Evolutionary conservation across 2,113 vertebrate species (phyloP), one percentile per base, ranked within the genome.

Genomic region (Rynchops niger): DNA sequence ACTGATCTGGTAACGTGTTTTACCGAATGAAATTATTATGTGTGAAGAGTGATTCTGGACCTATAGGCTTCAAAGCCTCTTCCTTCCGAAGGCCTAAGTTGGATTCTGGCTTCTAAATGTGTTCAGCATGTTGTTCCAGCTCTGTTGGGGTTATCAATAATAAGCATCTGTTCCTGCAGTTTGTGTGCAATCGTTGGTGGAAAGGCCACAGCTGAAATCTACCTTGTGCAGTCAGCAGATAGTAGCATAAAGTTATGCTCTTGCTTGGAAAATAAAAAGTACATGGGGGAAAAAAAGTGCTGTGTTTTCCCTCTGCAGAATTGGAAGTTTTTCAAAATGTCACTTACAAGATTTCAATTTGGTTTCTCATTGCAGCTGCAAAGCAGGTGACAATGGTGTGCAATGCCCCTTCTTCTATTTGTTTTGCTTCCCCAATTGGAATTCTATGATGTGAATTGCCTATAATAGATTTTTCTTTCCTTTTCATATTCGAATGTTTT

Each of bases 271-370:
- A 95, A 95, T 45, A 73, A 62, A 71, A 90, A 66, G 36, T 43
- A 43, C 50, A 32, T 32, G 56, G 15, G 12, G 45, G 7, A 62
- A 70, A 70, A 42, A 45, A 93, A 52, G 23, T 53, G 63, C 45
- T 1, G 4, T 15, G 36, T 73, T 84, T 90, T 86, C 29, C 26
- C 63, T 86, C 72, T 76, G 56, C 42, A 76, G 59, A 79, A 71
- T 61, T 78, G 91, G 52, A 83, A 93, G 52, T 82, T 81, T 97
- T 94, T 92, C 56, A 59, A 79, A 91, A 76, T 84, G 77, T 81
- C 83, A 78, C 76, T 83, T 70, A 55, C 21, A 55, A 49, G 88
- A 78, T 86, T 95, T 97, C 80, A 78, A 69, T 92, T 95, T 92
- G 71, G 43, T 42, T 93, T 93, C 82, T 84, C 47, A 8, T 47